A percentile compares a stretch with the other conserved stretches of the same genome.
Evolutionary conservation across 2,797 vertebrate species (phyloP).

Genomic region (Halcyon badia): DNA sequence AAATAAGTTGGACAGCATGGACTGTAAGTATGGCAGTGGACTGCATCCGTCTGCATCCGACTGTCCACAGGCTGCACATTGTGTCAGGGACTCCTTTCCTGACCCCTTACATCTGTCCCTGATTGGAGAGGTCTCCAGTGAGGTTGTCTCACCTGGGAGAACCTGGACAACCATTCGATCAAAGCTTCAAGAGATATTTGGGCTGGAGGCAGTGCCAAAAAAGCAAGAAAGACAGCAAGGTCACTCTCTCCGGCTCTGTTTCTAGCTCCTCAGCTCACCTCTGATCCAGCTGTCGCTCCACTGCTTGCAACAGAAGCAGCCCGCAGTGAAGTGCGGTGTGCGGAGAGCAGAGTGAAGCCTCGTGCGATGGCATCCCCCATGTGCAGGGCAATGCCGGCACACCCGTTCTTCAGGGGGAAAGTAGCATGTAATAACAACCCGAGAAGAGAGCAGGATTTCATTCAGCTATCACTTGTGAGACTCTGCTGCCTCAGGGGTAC

Average conservation of each 20-base stretch:
- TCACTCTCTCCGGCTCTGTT: neutral
- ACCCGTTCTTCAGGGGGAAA: neutral
- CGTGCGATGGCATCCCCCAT: neutral
- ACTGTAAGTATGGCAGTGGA: neutral
- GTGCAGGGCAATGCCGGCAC: neutral
- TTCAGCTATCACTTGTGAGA: neutral
- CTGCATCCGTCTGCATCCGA: neutral
- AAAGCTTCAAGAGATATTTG: neutral
- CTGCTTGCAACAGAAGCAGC: neutral
- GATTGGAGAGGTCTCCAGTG: neutral
- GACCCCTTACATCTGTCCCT: neutral
- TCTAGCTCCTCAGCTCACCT: neutral
- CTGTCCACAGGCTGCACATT: neutral
- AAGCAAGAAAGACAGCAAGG: neutral
- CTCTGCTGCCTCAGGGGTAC: neutral
- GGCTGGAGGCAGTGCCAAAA: neutral
- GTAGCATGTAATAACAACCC: neutral
- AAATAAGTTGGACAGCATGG: neutral
- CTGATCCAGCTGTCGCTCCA: neutral
- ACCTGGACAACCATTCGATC: neutral
- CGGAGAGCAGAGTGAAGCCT: neutral
- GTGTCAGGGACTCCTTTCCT: neutral
- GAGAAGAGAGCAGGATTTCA: neutral
- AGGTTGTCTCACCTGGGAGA: neutral
- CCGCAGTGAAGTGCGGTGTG: fast-evolving